Evolutionary conservation across 1,140 invertebrate genomes (phyloP), one percentile per base, ranked within the genome.

Genomic region (Atta cephalotes): DNA sequence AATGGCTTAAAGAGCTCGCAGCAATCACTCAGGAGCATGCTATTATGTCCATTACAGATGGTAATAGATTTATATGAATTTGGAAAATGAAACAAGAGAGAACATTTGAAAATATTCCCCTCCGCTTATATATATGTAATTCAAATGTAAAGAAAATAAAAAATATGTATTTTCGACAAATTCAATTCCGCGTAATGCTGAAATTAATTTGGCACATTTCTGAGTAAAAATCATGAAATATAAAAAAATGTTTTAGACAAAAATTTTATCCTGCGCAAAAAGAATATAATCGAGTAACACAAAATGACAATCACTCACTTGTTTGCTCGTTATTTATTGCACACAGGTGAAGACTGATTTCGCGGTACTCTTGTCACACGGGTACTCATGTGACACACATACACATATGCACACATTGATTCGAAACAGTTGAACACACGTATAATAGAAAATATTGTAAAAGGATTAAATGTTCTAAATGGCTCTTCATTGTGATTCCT

Each of bases 1-100:
- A 99, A 94, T 99, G 98, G 97, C 95, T 99, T 0, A 98, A 99
- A 95, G 98, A 99, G 95, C 95, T 99, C 62, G 97, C 98, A 0
- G 98, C 98, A 18, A 96, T 99, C 66, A 97, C 98, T 82, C 98
- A 98, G 95, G 98, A 99, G 95, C 98, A 99, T 91, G 96, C 97
- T n/a, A 96, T 98, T 77, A 94, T 95, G 72, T 96, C 95, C 85
- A 92, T 96, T 85, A 94, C 93, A 39, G 88, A 80, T 84, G 79
- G 62, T 60, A 63, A 88, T 45, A 89, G 88, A 49, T 89, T 91
- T 82, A 76, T 68, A 51, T 78, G 80, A 87, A 56, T 66, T 39
- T 16, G 39, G 56, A 72, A 45, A 35, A 62, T 51, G 49, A 56
- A 78, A 70, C 56, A 77, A n/a, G 45, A n/a, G 53, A 77, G 51